A percentile compares a stretch with the other conserved stretches of the same genome.
Conservation (phyloP, 2,888 invertebrate genomes). For the Leptura quadrifasciata region DNA sequence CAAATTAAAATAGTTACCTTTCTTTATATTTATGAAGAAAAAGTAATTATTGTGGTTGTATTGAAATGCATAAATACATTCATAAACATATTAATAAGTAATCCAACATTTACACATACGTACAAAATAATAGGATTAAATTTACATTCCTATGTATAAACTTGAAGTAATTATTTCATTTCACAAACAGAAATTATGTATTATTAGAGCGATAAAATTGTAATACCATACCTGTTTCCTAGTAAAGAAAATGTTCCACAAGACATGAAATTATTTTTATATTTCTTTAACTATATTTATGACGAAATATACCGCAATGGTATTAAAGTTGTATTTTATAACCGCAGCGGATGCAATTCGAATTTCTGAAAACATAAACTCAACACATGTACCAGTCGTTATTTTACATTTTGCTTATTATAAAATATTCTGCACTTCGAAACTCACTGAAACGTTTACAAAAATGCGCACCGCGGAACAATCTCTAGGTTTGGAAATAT, state of each 20-base stretch:
- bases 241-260: neutral
- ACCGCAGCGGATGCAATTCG: constrained; percentile 34
- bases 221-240: neutral
- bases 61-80: no score
- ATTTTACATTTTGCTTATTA: constrained; percentile 40
- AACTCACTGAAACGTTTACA: constrained; percentile 20
- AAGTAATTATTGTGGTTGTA: no score
- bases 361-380: constrained; percentile 35
- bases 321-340: constrained; percentile 37
- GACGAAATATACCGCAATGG: constrained; percentile 25
- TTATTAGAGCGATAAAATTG: neutral
- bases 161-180: neutral
- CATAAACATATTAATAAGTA: no score
- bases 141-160: neutral
- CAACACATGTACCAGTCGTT: constrained; percentile 38
- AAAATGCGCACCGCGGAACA: constrained; percentile 24
- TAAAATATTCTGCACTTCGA: constrained; percentile 30
- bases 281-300: constrained; percentile 34
- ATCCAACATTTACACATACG: no score
- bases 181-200: neutral
- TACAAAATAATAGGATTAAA: no score
- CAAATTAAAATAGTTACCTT: no score
- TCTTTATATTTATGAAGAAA: no score
- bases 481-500: constrained; percentile 26
- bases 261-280: constrained; percentile 32